These are phyloP conservation scores for Leuctra nigra DNA, from an alignment of 2,888 invertebrate species.

Conservation along the genomic window DNA sequence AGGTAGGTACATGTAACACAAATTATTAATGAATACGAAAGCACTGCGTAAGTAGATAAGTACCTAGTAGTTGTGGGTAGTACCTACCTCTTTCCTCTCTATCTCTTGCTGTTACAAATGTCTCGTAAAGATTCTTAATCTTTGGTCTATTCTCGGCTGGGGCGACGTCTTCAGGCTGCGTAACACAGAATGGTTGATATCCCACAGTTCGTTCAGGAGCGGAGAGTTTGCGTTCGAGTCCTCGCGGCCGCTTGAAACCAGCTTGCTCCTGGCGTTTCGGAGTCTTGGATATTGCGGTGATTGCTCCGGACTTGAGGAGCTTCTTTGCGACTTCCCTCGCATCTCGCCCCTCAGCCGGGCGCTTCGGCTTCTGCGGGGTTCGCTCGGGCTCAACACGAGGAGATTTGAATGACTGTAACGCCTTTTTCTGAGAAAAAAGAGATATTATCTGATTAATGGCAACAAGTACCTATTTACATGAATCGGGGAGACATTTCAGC, in stretches of 20 bases:
- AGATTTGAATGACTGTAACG: conserved; percentile 68
- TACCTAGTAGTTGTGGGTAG: too few relatives aligned
- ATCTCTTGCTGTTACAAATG: conserved; percentile 62
- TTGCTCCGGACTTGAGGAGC: conserved; percentile 88
- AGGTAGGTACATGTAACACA: too few relatives aligned
- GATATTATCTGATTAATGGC: too few relatives aligned
- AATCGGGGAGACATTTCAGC: too few relatives aligned
- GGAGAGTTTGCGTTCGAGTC: conserved; percentile 70
- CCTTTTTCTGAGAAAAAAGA: conserved; percentile 60
- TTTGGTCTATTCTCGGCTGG: conserved; percentile 55
- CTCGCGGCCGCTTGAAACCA: conserved; percentile 83
- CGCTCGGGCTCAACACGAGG: conserved; percentile 89
- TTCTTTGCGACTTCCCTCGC: conserved; percentile 93
- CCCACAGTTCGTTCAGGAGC: conserved; percentile 68
- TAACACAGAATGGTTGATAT: conserved; percentile 88
- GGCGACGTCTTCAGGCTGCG: conserved; percentile 65
- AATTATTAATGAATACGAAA: too few relatives aligned
- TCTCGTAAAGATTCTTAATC: conserved; percentile 67
- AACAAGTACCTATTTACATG: too few relatives aligned
- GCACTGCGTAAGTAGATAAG: too few relatives aligned
- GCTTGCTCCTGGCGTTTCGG: conserved; percentile 82
- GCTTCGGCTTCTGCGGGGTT: conserved; percentile 63
- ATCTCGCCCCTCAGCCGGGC: conserved; percentile 84
- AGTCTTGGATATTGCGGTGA: conserved; percentile 76
- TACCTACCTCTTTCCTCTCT: conserved; percentile 49